Base-by-base conservation (phyloP, 2,888 invertebrate genomes). In the Ophion slaviceki region DNA sequence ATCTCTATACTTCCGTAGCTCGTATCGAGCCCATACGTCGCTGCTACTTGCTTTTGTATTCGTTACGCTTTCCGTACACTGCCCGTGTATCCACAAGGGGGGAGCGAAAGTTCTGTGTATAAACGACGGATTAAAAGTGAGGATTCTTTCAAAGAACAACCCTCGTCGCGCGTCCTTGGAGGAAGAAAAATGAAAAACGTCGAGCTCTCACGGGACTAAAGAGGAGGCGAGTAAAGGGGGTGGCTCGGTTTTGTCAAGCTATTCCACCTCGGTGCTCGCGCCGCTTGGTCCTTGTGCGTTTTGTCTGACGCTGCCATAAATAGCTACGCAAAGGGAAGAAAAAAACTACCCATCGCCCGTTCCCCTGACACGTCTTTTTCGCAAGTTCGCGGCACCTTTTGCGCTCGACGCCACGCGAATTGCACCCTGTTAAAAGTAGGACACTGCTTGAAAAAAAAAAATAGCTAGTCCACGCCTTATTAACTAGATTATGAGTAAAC, bases 91-190 rank as follows among this genome's bases (percentile, higher is more conserved):
- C 82, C 89, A 89, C 89, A 89, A 45, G 64, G 62, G 45, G 67
- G 28, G 89, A 90, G 90, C 89, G 14, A 53, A 14, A 17, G 17
- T 53, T 53, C 53, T 53, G 53, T 53, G 17, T 53, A 53, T 14
- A 14, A 53, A 53, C 53, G 53, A 17, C 91, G 89, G 91, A 92
- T 92, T 92, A 91, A 93, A 92, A 92, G 90, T 91, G 90, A 90
- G 88, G 89, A 89, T 89, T 91, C 89, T 89, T 90, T 89, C 89
- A 88, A 89, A 89, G 87, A 89, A 88, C 84, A 78, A 74, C 75
- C 84, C 85, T 81, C 72, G 85, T 59, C 77, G 80, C 79, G 81
- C 79, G 71, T 77, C 80, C 80, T 71, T 82, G 53, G 82, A 53
- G 61, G 36, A 57, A 64, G 53, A 62, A 61, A 81, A 72, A 72